Evolutionary conservation across 2,888 invertebrate species (phyloP).

Genomic region (Thera obeliscata): DNA sequence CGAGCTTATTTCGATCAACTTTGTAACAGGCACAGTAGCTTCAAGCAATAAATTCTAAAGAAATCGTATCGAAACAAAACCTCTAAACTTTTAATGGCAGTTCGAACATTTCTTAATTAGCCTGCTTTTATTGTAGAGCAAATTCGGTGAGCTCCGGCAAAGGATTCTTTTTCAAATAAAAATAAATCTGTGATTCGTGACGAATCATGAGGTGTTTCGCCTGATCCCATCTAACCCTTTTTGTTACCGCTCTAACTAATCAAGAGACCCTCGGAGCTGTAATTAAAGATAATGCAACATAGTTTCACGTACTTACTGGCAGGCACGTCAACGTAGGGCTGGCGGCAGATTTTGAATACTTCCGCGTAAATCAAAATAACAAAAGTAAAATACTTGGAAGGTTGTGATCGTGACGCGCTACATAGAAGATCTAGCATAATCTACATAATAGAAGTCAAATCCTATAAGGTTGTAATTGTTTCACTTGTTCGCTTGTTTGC

Average conservation of each 20-base stretch:
- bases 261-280: constrained; percentile 77
- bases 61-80: constrained; percentile 60
- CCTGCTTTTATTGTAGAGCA: constrained; percentile 79
- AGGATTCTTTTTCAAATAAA: constrained; percentile 77
- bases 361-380: constrained; percentile 16
- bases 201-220: constrained; percentile 81
- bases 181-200: constrained; percentile 81
- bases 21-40: constrained; percentile 34
- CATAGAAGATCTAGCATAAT: constrained; percentile 17
- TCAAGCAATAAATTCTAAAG: constrained; percentile 52
- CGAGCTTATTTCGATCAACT: constrained; percentile 7
- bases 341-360: constrained; percentile 38
- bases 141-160: constrained; percentile 82
- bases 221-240: constrained; percentile 76
- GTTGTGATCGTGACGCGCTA: constrained; percentile 19
- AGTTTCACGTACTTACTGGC: constrained; percentile 72
- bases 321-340: constrained; percentile 53
- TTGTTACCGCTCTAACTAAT: constrained; percentile 79
- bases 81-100: constrained; percentile 70
- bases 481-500: constrained; percentile 19
- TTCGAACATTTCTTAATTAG: constrained; percentile 82
- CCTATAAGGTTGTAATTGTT: constrained; percentile 17
- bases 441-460: constrained; percentile 5
- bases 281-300: constrained; percentile 82
- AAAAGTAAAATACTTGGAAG: constrained; percentile 17